Percentiles rank a stretch among this genome's conserved stretches.
Conservation (phyloP, 2,113 vertebrate genomes). For the Monarcha castaneiventris region DNA sequence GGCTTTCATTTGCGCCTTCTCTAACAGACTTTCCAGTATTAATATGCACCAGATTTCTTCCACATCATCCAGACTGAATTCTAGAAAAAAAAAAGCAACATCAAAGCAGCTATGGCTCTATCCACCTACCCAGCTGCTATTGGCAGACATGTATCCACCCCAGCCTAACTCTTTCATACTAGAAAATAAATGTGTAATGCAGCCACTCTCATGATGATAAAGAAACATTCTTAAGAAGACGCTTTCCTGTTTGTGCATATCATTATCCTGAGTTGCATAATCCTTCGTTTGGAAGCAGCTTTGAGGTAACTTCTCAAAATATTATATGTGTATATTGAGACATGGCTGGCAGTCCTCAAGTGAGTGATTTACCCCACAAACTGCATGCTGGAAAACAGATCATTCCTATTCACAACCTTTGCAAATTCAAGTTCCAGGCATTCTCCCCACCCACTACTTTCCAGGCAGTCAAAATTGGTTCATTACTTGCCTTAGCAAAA, state of each 20-base stretch:
- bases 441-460: not conserved
- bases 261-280: not conserved
- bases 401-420: not conserved
- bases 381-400: not conserved
- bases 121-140: not conserved
- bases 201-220: not conserved
- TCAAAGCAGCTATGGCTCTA: not conserved
- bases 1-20: not conserved
- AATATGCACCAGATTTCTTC: not conserved
- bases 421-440: not conserved
- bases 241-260: not conserved
- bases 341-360: not conserved
- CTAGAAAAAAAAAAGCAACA: not conserved
- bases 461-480: not conserved
- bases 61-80: not conserved
- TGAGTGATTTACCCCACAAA: not conserved
- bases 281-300: not conserved
- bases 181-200: not conserved
- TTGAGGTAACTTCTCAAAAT: not conserved
- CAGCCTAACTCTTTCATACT: not conserved
- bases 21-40: not conserved
- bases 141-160: not conserved
- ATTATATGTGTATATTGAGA: rapidly evolving
- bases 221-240: not conserved
- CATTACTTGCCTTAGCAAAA: not conserved